Conservation (phyloP, 2,797 vertebrate species). For the Borostomias antarcticus region DNA sequence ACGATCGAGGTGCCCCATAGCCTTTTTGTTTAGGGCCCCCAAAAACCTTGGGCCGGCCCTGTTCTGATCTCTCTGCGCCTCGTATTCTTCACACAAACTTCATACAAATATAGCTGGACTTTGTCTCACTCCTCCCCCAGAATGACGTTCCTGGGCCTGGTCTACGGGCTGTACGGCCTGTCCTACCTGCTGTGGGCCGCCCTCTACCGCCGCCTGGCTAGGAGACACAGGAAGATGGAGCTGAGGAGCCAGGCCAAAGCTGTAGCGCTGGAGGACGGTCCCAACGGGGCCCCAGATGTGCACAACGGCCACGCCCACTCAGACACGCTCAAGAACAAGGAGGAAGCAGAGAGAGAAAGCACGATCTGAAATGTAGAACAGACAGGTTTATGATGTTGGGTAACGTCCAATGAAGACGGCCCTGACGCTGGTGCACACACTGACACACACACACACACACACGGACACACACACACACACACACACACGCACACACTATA, state of each 20-base stretch:
- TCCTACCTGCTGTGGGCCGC: constrained; percentile 59
- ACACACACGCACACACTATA: neutral
- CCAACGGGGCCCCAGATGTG: too few relatives aligned
- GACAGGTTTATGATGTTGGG: constrained; percentile 17
- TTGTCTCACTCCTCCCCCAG: constrained; percentile 52
- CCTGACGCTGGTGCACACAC: neutral
- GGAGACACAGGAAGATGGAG: constrained; percentile 63
- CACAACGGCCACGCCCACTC: constrained; percentile 53
- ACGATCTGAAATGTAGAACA: constrained; percentile 57
- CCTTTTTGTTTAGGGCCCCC: too few relatives aligned
- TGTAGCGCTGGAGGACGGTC: constrained; percentile 45
- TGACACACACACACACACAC: neutral
- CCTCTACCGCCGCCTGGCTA: constrained; percentile 64
- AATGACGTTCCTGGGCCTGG: constrained; percentile 70
- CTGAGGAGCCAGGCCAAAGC: constrained; percentile 61
- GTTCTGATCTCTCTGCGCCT: neutral
- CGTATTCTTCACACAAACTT: too few relatives aligned
- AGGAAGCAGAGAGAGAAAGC: constrained; percentile 67
- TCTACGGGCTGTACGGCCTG: constrained; percentile 62
- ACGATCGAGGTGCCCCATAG: too few relatives aligned
- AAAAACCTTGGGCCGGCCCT: neutral
- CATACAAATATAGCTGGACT: too few relatives aligned
- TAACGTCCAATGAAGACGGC: neutral
- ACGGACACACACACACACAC: constrained; percentile 9
- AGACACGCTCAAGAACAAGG: constrained; percentile 52